phyloP scores from a whole-genome alignment of 2,797 vertebrate species.

The Notoglanidium macrostoma region DNA sequence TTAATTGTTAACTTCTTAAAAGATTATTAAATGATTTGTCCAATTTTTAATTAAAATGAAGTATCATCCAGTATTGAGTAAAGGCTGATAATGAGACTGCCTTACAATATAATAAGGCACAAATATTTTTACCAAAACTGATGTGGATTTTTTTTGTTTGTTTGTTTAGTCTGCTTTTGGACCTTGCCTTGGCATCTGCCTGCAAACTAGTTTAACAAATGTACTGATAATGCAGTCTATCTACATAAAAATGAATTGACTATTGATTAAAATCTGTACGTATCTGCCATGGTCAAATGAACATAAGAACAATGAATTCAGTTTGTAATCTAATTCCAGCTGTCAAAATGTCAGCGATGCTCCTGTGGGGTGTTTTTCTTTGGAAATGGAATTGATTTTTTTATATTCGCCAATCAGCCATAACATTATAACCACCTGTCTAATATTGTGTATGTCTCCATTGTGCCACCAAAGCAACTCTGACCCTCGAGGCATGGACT shows the following conservation, averaged over 20 bases:
- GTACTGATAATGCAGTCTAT: background rate
- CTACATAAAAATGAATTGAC: too few species aligned
- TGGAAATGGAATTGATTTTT: background rate
- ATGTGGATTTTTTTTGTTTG: background rate
- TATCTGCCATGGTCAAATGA: background rate
- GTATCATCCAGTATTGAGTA: background rate
- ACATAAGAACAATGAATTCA: background rate
- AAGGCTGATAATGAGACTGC: background rate
- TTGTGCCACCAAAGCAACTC: too few species aligned
- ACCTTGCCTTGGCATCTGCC: background rate
- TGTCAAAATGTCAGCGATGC: background rate
- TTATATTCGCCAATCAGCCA: too few species aligned
- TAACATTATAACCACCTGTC: too few species aligned
- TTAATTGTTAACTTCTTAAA: background rate
- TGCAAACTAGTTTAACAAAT: background rate
- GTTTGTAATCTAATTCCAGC: background rate
- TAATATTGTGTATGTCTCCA: too few species aligned
- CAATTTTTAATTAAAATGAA: slow-evolving; percentile 6
- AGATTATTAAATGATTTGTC: slow-evolving; percentile 6
- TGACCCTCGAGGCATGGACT: too few species aligned
- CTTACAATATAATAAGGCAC: too few species aligned
- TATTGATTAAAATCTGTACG: background rate
- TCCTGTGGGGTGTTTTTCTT: background rate
- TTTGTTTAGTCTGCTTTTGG: background rate
- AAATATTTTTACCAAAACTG: too few species aligned